Evolutionary conservation across 1,140 invertebrate species (phyloP).

Genomic region (Penaeus japonicus): DNA sequence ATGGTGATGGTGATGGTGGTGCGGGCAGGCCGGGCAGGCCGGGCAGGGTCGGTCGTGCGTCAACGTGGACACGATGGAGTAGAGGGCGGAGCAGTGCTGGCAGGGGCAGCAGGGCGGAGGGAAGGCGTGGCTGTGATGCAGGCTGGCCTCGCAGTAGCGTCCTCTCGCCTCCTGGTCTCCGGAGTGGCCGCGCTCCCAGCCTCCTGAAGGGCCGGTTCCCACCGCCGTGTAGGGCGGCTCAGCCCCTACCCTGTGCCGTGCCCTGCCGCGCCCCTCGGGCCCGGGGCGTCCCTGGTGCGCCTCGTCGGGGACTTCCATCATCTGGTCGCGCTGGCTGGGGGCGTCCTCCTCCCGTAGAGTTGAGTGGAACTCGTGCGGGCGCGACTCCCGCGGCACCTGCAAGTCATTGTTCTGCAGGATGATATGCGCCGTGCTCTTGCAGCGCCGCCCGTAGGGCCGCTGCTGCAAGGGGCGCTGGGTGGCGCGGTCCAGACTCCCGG

Average conservation of each 20-base stretch:
- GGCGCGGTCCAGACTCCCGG: slow-evolving; percentile 15
- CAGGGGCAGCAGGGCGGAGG: slow-evolving; percentile 31
- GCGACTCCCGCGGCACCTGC: not conserved
- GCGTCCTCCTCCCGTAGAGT: not conserved
- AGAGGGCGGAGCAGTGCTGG: slow-evolving; percentile 41
- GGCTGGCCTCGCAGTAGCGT: not conserved
- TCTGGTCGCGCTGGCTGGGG: no score
- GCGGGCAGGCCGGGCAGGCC: slow-evolving; percentile 17
- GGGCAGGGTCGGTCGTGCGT: slow-evolving; percentile 19
- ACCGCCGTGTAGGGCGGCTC: not conserved
- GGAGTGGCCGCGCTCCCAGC: not conserved
- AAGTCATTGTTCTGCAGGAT: slow-evolving; percentile 62
- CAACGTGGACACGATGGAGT: slow-evolving; percentile 30
- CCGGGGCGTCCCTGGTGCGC: not conserved
- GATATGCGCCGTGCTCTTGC: slow-evolving; percentile 76
- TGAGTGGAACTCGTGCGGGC: slow-evolving; percentile 52
- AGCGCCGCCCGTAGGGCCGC: slow-evolving; percentile 66
- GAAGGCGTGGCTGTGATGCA: not conserved
- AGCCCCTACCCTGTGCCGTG: not conserved
- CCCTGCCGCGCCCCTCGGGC: slow-evolving; percentile 21
- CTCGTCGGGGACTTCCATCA: not conserved
- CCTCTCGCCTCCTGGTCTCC: not conserved
- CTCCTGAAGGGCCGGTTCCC: not conserved
- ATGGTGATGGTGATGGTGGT: slow-evolving; percentile 25
- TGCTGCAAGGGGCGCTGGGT: slow-evolving; percentile 51